phyloP scores from a whole-genome alignment of 2,113 vertebrate genomes.

The Hippocampus comes region DNA sequence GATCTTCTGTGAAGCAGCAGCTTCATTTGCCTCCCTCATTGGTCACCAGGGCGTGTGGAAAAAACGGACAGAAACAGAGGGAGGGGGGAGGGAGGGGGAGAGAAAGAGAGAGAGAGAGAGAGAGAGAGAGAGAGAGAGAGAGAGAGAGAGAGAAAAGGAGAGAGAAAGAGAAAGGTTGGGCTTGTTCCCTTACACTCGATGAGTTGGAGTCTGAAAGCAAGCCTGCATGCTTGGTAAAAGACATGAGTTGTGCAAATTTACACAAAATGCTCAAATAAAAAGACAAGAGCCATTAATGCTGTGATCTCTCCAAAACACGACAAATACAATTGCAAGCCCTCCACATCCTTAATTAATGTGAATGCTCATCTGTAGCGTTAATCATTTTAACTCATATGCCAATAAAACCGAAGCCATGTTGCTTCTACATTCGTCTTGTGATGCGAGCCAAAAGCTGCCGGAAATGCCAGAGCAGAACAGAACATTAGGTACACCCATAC shows the following conservation, averaged over 20 bases:
- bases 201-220: constrained; percentile 1
- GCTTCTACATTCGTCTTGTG: neutral
- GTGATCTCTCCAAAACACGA: neutral
- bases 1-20: constrained; percentile 1
- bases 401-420: neutral
- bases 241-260: neutral
- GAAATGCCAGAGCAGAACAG: neutral
- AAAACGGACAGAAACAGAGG: neutral
- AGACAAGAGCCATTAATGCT: neutral
- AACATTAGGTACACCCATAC: neutral
- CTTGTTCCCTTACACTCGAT: neutral
- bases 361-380: neutral
- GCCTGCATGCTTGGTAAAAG: constrained; percentile 1
- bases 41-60: neutral
- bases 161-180: neutral
- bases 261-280: neutral
- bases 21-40: constrained; percentile 7
- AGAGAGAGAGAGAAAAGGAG: neutral
- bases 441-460: neutral
- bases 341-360: neutral
- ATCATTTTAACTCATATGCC: constrained; percentile 6
- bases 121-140: neutral
- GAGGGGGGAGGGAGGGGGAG: neutral
- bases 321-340: neutral
- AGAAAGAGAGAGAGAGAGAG: neutral